phyloP scores from a whole-genome alignment of 2,888 invertebrate species.

The Boloria euphrosyne region DNA sequence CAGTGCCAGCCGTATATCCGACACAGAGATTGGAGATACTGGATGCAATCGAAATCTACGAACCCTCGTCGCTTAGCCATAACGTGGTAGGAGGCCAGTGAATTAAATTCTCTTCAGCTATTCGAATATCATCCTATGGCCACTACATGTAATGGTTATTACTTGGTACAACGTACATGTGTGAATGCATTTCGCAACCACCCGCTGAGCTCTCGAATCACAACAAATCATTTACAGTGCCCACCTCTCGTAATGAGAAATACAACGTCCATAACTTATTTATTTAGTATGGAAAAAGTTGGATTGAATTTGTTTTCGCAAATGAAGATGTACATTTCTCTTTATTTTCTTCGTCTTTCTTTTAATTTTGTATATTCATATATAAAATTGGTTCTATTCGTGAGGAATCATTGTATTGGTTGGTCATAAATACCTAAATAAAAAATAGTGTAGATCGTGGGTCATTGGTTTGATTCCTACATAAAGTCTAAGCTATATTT shows the following conservation, averaged over 20 bases:
- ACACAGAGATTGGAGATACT: constrained; percentile 69
- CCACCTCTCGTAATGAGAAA: constrained; percentile 79
- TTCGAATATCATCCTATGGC: constrained; percentile 52
- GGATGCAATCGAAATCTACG: constrained; percentile 78
- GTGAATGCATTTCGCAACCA: constrained; percentile 74
- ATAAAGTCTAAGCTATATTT: too few species aligned
- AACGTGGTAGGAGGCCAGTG: constrained; percentile 77
- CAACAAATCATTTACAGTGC: constrained; percentile 79
- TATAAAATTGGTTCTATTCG: neutral
- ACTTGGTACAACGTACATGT: constrained; percentile 39
- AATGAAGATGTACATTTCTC: constrained; percentile 15
- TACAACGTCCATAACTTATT: constrained; percentile 56
- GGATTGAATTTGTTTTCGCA: constrained; percentile 26
- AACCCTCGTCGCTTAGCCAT: constrained; percentile 77
- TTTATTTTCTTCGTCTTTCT: constrained; percentile 5
- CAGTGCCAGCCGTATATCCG: constrained; percentile 59
- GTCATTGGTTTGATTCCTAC: too few species aligned
- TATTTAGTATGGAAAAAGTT: constrained; percentile 41
- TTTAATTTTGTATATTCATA: constrained; percentile 4
- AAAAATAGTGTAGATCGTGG: too few species aligned
- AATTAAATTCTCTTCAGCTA: constrained; percentile 66
- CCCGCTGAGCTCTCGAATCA: constrained; percentile 79
- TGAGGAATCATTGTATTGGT: too few species aligned
- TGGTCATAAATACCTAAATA: too few species aligned
- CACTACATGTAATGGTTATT: constrained; percentile 51